These are phyloP conservation scores for Mesoclemmys tuberculata DNA, from an alignment of 2,113 vertebrate genomes.

Conservation along the genomic window DNA sequence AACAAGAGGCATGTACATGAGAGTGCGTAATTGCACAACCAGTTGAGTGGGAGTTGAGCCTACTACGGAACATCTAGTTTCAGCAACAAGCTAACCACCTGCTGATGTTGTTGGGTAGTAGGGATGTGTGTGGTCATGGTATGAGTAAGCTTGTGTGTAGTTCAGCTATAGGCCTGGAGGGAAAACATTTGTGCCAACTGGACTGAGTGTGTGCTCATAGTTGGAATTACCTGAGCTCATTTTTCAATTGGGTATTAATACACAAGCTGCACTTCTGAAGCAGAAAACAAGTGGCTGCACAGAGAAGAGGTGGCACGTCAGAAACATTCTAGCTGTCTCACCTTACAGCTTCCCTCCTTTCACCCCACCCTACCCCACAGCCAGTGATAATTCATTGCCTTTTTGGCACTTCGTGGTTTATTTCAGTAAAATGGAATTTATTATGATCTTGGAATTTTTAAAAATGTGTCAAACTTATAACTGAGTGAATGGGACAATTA, in stretches of 20 bases:
- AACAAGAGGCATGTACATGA: conserved; percentile 39
- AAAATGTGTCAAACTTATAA: background rate
- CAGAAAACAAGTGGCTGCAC: conserved; percentile 33
- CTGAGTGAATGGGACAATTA: background rate
- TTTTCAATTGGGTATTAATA: conserved; percentile 55
- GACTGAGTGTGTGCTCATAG: conserved; percentile 40
- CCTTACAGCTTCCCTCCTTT: conserved; percentile 55
- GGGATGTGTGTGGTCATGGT: conserved; percentile 32
- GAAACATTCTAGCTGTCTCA: conserved; percentile 45
- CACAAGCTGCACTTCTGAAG: conserved; percentile 33
- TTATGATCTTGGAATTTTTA: conserved; percentile 14
- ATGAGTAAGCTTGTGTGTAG: conserved; percentile 61
- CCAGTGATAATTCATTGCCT: background rate
- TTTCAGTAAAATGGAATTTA: conserved; percentile 2
- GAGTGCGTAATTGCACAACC: conserved; percentile 52
- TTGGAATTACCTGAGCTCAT: conserved; percentile 72
- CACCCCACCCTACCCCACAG: conserved; percentile 44
- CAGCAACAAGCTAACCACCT: conserved; percentile 60
- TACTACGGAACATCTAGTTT: conserved; percentile 68
- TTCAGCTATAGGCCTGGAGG: conserved; percentile 55
- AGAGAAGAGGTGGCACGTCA: background rate
- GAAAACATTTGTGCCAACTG: conserved; percentile 64
- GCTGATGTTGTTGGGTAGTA: conserved; percentile 29
- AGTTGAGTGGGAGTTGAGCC: conserved; percentile 42
- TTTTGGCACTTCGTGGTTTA: conserved; percentile 13